A percentile compares a stretch with the other conserved stretches of the same genome.
Conservation (phyloP, 2,888 invertebrate genomes). For the Cyaniris semiargus region DNA sequence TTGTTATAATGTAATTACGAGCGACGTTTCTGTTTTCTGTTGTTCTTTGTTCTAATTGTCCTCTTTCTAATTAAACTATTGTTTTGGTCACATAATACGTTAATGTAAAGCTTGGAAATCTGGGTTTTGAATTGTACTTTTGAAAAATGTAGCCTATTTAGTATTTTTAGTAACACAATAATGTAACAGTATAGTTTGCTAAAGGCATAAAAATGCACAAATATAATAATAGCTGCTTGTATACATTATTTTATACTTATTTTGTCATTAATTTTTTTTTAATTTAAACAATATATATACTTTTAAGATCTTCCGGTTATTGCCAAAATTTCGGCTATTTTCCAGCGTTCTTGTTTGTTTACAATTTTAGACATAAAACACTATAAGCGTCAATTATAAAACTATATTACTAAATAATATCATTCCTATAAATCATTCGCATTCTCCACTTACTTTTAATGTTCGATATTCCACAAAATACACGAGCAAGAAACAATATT, state of each 20-base stretch:
- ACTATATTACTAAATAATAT: no score
- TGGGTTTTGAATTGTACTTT: background rate
- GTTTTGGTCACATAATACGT: background rate
- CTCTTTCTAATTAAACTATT: conserved; percentile 11
- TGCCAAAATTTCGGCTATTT: no score
- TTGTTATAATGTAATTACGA: conserved; percentile 34
- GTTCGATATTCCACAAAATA: background rate
- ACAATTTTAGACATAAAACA: no score
- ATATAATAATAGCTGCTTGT: no score
- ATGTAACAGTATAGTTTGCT: no score
- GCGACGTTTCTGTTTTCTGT: conserved; percentile 33
- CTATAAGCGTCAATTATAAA: no score
- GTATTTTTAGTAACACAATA: background rate
- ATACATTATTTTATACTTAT: no score
- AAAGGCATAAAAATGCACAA: no score
- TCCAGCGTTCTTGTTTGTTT: no score
- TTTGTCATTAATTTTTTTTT: no score
- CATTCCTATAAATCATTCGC: background rate
- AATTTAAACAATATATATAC: no score
- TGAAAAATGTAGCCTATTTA: background rate
- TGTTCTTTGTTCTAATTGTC: conserved; percentile 42
- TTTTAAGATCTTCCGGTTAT: no score
- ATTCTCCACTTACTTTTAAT: background rate
- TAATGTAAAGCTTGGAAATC: background rate
- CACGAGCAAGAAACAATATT: background rate